Base-by-base conservation (phyloP, 2,888 invertebrate genomes). In the Campoplex nolae region DNA sequence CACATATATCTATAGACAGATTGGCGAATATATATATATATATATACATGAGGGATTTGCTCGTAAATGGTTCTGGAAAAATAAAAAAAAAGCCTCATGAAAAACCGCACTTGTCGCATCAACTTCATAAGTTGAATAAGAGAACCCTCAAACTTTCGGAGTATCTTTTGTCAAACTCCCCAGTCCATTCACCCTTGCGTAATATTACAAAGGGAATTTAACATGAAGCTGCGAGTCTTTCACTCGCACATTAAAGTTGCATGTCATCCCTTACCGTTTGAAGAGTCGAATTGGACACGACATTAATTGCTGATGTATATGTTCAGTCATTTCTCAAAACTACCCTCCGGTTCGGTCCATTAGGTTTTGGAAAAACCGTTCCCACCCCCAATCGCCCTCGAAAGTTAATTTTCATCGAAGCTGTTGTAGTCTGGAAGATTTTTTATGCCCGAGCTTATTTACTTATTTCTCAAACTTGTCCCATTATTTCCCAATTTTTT, bases 41-140 rank as follows among this genome's bases (percentile, higher is more conserved):
- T 23, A 23, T 23, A 71, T 71, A 48, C 48, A 51, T 51, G 51
- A 38, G 48, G 62, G 38, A 68, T 35, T 82, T 56, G 51, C 48
- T 58, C 23, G 23, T 28, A 67, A 77, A 67, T 77, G 67, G 67
- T 62, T 54, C 70, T 76, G 35, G 32, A 1, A 32, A 32, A 62
- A 62, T 42, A 42, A 42, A 23, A 58, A 6, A 42, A 42, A 62
- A 13, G 32, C 32, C 62, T 62, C 32, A 67, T 51, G 83, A 77
- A 62, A 76, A 76, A 77, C 71, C 70, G 38, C 70, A 51, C 77
- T 32, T 23, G 77, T 62, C 77, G 76, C 65, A 71, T 28, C 48
- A 35, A 23, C 83, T 42, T 48, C 9, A 11, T 38, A 38, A 62
- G 62, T 35, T 71, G 62, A 68, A 83, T 45, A 48, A 58, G 13